Conservation (phyloP, 2,113 vertebrate species). For the Vicugna pacos region DNA sequence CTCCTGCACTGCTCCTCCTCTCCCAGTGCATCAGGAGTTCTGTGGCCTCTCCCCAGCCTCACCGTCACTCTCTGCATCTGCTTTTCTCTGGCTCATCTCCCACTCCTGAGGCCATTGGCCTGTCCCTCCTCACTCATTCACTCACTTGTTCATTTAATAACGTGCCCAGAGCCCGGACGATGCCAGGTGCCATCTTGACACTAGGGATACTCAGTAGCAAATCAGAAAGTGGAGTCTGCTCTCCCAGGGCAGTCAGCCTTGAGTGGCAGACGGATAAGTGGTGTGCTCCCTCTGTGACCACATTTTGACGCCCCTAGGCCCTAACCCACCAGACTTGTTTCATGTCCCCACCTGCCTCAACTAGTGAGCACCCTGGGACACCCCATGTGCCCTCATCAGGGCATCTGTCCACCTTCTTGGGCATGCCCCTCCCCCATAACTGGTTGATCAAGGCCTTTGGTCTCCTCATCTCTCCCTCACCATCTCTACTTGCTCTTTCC, state of each 20-base stretch:
- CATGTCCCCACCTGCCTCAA: background rate
- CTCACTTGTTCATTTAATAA: background rate
- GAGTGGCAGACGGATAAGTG: too few species aligned
- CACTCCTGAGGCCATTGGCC: background rate
- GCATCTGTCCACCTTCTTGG: background rate
- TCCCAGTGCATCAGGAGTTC: background rate
- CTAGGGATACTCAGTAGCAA: background rate
- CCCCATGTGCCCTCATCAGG: background rate
- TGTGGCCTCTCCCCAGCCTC: background rate
- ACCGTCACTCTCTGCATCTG: background rate
- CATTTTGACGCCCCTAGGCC: background rate
- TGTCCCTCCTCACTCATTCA: background rate
- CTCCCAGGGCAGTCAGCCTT: background rate
- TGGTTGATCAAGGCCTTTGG: background rate
- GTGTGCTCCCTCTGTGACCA: background rate
- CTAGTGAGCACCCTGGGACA: background rate
- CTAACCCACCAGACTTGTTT: background rate
- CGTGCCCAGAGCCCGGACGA: background rate
- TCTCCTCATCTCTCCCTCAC: background rate
- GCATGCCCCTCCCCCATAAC: background rate
- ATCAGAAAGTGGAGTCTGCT: background rate
- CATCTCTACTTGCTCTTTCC: background rate
- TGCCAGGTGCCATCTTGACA: background rate
- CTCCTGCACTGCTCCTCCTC: too few species aligned
- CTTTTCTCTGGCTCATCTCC: background rate